Conservation (phyloP, 2,113 vertebrate species). For the Misgurnus anguillicaudatus region DNA sequence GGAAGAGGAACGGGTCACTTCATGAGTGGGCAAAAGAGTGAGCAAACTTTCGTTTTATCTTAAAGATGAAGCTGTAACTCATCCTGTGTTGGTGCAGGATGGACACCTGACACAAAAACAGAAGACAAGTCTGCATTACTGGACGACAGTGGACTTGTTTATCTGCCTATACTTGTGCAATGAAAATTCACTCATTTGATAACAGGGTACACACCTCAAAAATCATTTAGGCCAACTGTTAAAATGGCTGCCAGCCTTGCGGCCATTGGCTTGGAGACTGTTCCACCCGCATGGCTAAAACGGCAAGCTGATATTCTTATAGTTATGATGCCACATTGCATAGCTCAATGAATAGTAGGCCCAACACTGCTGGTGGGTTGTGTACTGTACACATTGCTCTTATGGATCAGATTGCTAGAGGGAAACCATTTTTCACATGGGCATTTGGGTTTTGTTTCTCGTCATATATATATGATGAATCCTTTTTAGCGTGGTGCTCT, state of each 20-base stretch:
- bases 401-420: slow-evolving; percentile 1
- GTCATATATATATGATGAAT: background rate
- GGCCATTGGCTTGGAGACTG: slow-evolving; percentile 45
- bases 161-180: slow-evolving; percentile 70
- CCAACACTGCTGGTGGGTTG: slow-evolving; percentile 14
- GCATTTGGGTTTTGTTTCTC: slow-evolving; percentile 21
- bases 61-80: slow-evolving; percentile 81
- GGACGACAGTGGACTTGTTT: slow-evolving; percentile 56
- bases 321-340: background rate
- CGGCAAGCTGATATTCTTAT: background rate
- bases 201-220: slow-evolving; percentile 86
- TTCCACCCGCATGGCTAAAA: slow-evolving; percentile 8
- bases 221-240: slow-evolving; percentile 57
- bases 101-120: too few relatives aligned
- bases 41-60: slow-evolving; percentile 77
- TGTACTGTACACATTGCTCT: slow-evolving; percentile 10
- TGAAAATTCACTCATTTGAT: slow-evolving; percentile 75
- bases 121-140: slow-evolving; percentile 70
- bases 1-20: slow-evolving; percentile 59
- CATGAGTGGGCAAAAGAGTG: slow-evolving; percentile 82
- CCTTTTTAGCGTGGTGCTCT: slow-evolving; percentile 9
- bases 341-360: background rate
- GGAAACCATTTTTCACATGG: background rate
- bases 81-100: slow-evolving; percentile 7
- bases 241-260: slow-evolving; percentile 47